Percentiles rank a stretch among this genome's conserved stretches.
These are phyloP conservation scores for Drosophila melanosoma DNA, from an alignment of 2,888 invertebrate species.

Conservation along the genomic window DNA sequence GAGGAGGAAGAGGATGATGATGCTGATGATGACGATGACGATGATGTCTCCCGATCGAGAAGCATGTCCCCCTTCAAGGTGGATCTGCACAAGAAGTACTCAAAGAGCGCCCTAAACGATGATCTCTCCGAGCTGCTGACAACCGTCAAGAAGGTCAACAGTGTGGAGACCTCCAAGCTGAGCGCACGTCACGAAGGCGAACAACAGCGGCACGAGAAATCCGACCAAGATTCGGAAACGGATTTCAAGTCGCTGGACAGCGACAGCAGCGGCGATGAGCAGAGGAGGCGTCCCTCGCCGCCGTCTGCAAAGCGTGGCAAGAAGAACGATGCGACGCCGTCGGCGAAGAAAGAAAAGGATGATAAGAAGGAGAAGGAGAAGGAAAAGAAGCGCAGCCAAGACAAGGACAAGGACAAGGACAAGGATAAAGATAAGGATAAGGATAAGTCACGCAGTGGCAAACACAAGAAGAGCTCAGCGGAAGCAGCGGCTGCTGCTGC, in stretches of 20 bases:
- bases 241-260: conserved; percentile 80
- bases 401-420: conserved; percentile 18
- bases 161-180: conserved; percentile 61
- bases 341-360: conserved; percentile 46
- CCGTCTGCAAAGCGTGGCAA: conserved; percentile 40
- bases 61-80: conserved; percentile 84
- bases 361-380: conserved; percentile 43
- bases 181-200: conserved; percentile 61
- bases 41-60: conserved; percentile 78
- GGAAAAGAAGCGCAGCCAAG: conserved; percentile 38
- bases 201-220: conserved; percentile 37
- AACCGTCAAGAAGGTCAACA: conserved; percentile 79
- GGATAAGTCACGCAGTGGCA: conserved; percentile 52
- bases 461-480: conserved; percentile 61
- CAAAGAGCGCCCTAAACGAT: conserved; percentile 85
- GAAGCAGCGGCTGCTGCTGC: conserved; percentile 73
- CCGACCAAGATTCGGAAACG: conserved; percentile 73
- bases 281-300: conserved; percentile 27
- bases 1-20: conserved; percentile 74
- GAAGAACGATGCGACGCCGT: conserved; percentile 32
- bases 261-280: conserved; percentile 66
- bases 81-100: conserved; percentile 85
- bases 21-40: conserved; percentile 69
- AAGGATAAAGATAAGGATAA: conserved; percentile 47
- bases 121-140: conserved; percentile 82